Conservation (phyloP, 2,797 vertebrate genomes). For the Labroides dimidiatus region DNA sequence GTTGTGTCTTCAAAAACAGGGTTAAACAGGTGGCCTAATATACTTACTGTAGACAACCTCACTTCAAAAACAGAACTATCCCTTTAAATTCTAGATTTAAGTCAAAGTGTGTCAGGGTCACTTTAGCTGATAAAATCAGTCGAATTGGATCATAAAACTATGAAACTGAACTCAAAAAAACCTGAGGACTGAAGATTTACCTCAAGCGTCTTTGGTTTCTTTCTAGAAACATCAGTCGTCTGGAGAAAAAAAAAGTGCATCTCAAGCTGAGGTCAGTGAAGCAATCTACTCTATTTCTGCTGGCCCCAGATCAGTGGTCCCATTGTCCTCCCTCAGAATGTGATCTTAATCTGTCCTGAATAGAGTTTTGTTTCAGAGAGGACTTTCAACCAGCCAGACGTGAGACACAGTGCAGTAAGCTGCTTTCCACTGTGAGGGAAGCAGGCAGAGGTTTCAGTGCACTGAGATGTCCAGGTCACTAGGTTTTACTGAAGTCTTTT, state of each 20-base stretch:
- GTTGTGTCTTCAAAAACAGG: neutral
- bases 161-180: neutral
- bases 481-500: constrained; percentile 50
- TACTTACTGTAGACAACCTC: too few relatives aligned
- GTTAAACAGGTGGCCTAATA: neutral
- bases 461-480: constrained; percentile 31
- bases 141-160: neutral
- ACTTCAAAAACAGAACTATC: too few relatives aligned
- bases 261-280: constrained; percentile 55
- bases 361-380: constrained; percentile 74
- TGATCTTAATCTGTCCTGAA: constrained; percentile 82
- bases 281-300: constrained; percentile 75
- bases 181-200: constrained; percentile 23
- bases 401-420: constrained; percentile 58
- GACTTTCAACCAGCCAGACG: constrained; percentile 69
- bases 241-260: constrained; percentile 27
- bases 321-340: constrained; percentile 78
- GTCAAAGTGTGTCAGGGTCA: constrained; percentile 7
- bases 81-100: neutral
- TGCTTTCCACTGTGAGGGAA: constrained; percentile 46
- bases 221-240: constrained; percentile 21
- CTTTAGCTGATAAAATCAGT: constrained; percentile 16
- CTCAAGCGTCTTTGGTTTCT: constrained; percentile 29
- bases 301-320: constrained; percentile 73
- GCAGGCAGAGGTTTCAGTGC: constrained; percentile 46